A percentile compares a stretch with the other conserved stretches of the same genome.
phyloP scores from a whole-genome alignment of 2,888 invertebrate genomes.

The Urechis unicinctus region DNA sequence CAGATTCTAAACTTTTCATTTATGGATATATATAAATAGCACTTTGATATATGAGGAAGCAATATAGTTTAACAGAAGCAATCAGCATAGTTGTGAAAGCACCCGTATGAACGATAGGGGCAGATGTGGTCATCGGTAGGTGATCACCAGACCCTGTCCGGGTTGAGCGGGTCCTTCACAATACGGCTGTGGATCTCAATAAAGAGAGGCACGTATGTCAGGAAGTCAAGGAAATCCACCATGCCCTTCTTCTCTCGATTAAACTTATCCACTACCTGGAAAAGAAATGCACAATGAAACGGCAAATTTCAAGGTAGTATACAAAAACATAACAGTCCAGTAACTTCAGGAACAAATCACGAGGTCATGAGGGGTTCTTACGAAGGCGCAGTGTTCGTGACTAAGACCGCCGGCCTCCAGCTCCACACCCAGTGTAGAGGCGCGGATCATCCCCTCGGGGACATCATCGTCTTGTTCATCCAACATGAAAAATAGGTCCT shows the following conservation, averaged over 20 bases:
- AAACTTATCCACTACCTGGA: slow-evolving; percentile 44
- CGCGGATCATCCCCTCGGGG: slow-evolving; percentile 30
- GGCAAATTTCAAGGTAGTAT: not conserved
- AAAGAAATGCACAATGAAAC: not conserved
- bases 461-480: slow-evolving; percentile 27
- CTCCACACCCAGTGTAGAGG: slow-evolving; percentile 38
- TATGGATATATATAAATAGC: too few species aligned
- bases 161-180: slow-evolving; percentile 36
- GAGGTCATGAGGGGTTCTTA: slow-evolving; percentile 29
- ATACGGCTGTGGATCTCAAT: slow-evolving; percentile 47
- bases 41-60: not conserved
- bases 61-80: too few species aligned
- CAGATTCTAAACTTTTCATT: too few species aligned
- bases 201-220: slow-evolving; percentile 49
- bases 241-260: slow-evolving; percentile 41
- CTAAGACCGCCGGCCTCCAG: slow-evolving; percentile 45
- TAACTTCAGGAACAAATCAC: not conserved
- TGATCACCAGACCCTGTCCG: slow-evolving; percentile 6
- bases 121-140: not conserved
- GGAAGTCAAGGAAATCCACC: slow-evolving; percentile 47
- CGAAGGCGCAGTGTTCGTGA: slow-evolving; percentile 37
- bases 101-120: too few species aligned
- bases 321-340: not conserved
- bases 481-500: slow-evolving; percentile 45
- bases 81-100: too few species aligned